phyloP scores from a whole-genome alignment of 2,113 vertebrate genomes.

The Oryzias woworae region DNA sequence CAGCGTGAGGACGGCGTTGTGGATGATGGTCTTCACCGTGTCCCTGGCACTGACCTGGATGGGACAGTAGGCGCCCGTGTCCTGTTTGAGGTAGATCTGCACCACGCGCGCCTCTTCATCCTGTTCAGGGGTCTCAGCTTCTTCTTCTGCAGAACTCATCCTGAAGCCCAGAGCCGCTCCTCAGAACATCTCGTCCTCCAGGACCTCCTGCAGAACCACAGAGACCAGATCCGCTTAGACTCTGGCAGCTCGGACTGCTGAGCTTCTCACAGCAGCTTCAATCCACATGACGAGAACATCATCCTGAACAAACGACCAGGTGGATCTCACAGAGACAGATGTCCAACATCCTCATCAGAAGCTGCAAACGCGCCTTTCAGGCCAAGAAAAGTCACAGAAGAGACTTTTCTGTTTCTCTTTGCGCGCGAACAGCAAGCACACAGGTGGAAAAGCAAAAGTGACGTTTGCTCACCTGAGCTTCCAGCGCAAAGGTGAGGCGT shows the following conservation, averaged over 20 bases:
- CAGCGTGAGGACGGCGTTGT: constrained; percentile 74
- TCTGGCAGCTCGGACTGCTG: too few relatives aligned
- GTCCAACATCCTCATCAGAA: constrained; percentile 18
- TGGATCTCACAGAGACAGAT: background rate
- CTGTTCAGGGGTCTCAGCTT: constrained; percentile 58
- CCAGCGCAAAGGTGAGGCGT: background rate
- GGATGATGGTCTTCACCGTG: constrained; percentile 79
- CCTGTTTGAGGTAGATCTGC: constrained; percentile 83
- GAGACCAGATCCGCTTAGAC: background rate
- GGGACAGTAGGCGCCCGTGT: constrained; percentile 75
- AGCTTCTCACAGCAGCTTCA: too few relatives aligned
- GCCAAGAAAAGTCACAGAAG: background rate
- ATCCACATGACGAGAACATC: too few relatives aligned
- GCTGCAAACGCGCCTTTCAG: too few relatives aligned
- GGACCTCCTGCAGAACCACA: constrained; percentile 59
- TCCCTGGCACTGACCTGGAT: constrained; percentile 80
- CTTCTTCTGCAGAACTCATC: constrained; percentile 84
- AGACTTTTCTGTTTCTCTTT: background rate
- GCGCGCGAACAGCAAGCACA: background rate
- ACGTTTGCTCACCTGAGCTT: constrained; percentile 30
- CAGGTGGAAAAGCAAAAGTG: background rate
- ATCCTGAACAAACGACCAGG: too few relatives aligned
- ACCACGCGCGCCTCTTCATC: constrained; percentile 76
- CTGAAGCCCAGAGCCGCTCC: constrained; percentile 66
- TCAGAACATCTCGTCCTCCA: constrained; percentile 80